Evolutionary conservation across 1,140 invertebrate species (phyloP).

Genomic region (Phenacoccus solenopsis): DNA sequence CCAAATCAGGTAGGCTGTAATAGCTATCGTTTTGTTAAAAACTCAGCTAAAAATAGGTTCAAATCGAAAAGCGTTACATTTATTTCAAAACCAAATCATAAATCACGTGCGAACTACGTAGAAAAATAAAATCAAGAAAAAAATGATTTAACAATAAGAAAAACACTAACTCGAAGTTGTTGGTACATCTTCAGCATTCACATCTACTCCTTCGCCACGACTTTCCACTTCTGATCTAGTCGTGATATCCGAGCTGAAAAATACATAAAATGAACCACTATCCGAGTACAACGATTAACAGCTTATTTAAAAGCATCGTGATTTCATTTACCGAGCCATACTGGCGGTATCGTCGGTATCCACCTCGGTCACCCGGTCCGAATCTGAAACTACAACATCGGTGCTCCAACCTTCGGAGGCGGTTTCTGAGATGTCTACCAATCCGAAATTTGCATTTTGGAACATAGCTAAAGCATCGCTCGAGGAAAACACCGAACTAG

Average conservation of each 20-base stretch:
- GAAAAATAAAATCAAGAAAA: not conserved
- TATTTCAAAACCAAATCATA: too few species aligned
- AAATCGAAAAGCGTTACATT: too few species aligned
- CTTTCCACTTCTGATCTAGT: conserved; percentile 46
- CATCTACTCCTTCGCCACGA: conserved; percentile 35
- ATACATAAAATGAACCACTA: conserved; percentile 8
- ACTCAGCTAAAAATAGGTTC: too few species aligned
- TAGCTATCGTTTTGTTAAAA: too few species aligned
- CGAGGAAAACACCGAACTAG: not conserved
- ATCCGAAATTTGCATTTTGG: conserved; percentile 8
- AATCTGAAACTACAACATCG: conserved; percentile 89
- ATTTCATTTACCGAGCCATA: conserved; percentile 42
- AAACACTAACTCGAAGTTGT: not conserved
- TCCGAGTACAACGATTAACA: not conserved
- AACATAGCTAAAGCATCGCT: conserved; percentile 3
- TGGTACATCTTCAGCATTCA: not conserved
- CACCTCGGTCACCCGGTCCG: conserved; percentile 78
- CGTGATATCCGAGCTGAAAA: conserved; percentile 52
- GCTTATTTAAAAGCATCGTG: not conserved
- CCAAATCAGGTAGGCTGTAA: too few species aligned
- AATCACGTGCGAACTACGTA: not conserved
- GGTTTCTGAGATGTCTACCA: conserved; percentile 69
- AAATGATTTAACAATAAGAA: not conserved
- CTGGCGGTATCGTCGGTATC: conserved; percentile 68
- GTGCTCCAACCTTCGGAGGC: conserved; percentile 95